phyloP scores from a whole-genome alignment of 2,888 invertebrate species.

The Campoplex capitator region DNA sequence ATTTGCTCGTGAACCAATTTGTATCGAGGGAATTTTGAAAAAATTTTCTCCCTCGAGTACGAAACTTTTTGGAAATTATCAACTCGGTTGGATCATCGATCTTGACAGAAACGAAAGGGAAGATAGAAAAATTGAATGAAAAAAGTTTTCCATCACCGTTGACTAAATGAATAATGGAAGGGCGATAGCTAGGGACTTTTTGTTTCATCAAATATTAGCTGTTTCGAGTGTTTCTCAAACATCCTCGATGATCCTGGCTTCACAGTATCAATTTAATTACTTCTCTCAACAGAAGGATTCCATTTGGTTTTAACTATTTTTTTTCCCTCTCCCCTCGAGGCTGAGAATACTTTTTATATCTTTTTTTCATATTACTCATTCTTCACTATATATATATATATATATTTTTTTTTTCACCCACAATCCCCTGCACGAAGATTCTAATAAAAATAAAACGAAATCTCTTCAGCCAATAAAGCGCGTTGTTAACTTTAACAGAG shows the following conservation, averaged over 20 bases:
- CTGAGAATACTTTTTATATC: constrained; percentile 29
- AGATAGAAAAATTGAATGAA: neutral
- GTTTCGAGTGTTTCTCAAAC: neutral
- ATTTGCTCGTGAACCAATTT: no score
- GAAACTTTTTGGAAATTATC: neutral
- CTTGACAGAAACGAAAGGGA: neutral
- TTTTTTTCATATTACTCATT: constrained; percentile 19
- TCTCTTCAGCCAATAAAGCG: constrained; percentile 49
- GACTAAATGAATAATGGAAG: neutral
- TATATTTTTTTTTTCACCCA: neutral
- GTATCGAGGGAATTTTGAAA: no score
- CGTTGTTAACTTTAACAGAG: constrained; percentile 64
- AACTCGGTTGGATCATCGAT: constrained; percentile 4
- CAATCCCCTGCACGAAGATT: constrained; percentile 28
- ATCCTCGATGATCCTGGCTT: constrained; percentile 5
- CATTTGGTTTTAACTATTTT: constrained; percentile 23
- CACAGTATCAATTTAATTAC: constrained; percentile 52
- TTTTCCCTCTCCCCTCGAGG: neutral
- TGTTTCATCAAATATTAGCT: constrained; percentile 18
- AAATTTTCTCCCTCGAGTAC: no score
- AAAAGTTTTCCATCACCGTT: neutral
- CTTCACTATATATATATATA: neutral
- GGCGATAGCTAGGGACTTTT: neutral
- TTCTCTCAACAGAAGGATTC: constrained; percentile 9
- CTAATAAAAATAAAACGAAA: constrained; percentile 54